A percentile compares a stretch with the other conserved stretches of the same genome.
These are phyloP conservation scores for Nansenia antarctica DNA, from an alignment of 2,113 vertebrate genomes.

Conservation along the genomic window DNA sequence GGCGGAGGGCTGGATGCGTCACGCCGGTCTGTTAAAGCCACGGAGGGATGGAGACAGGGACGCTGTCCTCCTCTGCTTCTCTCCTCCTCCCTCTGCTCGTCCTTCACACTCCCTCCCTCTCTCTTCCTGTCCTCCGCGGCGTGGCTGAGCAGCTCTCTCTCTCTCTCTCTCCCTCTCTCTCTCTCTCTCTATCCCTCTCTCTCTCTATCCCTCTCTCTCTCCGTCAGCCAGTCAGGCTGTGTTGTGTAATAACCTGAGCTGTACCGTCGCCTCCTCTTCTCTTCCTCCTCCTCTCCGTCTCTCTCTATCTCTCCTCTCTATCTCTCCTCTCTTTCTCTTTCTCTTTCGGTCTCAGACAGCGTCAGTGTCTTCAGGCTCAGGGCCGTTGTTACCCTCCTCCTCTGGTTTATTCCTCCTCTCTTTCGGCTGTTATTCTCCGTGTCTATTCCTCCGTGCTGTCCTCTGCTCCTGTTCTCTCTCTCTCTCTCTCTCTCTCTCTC, in stretches of 20 bases:
- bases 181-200: slow-evolving; percentile 38
- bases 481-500: slow-evolving; percentile 40
- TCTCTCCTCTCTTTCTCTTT: background rate
- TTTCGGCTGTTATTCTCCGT: slow-evolving; percentile 14
- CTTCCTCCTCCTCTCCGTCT: slow-evolving; percentile 8
- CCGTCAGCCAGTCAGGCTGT: slow-evolving; percentile 11
- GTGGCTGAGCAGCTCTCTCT: slow-evolving; percentile 5
- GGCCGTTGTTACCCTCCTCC: slow-evolving; percentile 3
- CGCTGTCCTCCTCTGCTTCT: slow-evolving; percentile 19
- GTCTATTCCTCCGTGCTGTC: slow-evolving; percentile 49
- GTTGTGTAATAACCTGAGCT: slow-evolving; percentile 27
- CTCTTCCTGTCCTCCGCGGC: background rate
- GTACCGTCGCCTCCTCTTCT: background rate
- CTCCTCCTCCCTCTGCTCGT: slow-evolving; percentile 25
- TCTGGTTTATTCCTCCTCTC: slow-evolving; percentile 18
- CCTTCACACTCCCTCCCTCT: slow-evolving; percentile 39
- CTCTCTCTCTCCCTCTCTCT: background rate
- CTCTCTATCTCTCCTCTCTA: background rate
- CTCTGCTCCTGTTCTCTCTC: slow-evolving; percentile 28
- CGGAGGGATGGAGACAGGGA: background rate
- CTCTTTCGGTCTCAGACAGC: background rate
- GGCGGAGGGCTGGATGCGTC: slow-evolving; percentile 59
- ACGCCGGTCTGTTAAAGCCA: slow-evolving; percentile 36
- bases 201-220: slow-evolving; percentile 19
- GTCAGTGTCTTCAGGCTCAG: background rate